Percentiles rank a stretch among this genome's conserved stretches.
These are phyloP conservation scores for Passerina amoena DNA, from an alignment of 2,113 vertebrate genomes.

Conservation along the genomic window DNA sequence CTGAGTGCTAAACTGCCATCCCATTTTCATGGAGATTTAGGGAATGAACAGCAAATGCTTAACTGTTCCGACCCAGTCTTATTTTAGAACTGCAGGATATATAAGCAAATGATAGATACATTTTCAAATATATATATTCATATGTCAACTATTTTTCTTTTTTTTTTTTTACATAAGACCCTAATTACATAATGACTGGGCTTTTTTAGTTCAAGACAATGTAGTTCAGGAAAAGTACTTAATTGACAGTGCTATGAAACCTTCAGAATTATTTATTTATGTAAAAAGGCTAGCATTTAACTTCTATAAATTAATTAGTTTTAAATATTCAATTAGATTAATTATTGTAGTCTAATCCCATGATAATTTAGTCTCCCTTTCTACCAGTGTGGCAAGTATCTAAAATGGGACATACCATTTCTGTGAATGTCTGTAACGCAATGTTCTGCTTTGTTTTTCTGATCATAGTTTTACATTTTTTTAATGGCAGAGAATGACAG, in stretches of 20 bases:
- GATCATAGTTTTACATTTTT: background rate
- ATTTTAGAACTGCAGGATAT: slow-evolving; percentile 21
- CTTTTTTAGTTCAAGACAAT: background rate
- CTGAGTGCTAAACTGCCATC: background rate
- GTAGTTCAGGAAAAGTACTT: background rate
- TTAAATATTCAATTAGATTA: slow-evolving; percentile 5
- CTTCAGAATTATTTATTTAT: background rate
- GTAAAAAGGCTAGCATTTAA: background rate
- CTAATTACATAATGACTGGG: background rate
- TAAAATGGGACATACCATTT: background rate
- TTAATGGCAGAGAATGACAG: background rate
- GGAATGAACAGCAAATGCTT: background rate
- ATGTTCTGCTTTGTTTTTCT: background rate
- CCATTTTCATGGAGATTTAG: background rate
- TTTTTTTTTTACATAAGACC: background rate
- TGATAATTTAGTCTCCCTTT: background rate
- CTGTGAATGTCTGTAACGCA: background rate
- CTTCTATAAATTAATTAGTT: background rate
- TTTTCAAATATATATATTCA: background rate
- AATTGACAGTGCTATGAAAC: background rate
- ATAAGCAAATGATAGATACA: background rate
- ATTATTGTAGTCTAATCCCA: background rate
- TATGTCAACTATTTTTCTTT: background rate
- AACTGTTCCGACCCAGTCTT: background rate
- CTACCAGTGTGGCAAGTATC: background rate